Percentiles rank a stretch among this genome's conserved stretches.
These are phyloP conservation scores for Python bivittatus DNA, from an alignment of 2,113 vertebrate genomes.

Conservation along the genomic window DNA sequence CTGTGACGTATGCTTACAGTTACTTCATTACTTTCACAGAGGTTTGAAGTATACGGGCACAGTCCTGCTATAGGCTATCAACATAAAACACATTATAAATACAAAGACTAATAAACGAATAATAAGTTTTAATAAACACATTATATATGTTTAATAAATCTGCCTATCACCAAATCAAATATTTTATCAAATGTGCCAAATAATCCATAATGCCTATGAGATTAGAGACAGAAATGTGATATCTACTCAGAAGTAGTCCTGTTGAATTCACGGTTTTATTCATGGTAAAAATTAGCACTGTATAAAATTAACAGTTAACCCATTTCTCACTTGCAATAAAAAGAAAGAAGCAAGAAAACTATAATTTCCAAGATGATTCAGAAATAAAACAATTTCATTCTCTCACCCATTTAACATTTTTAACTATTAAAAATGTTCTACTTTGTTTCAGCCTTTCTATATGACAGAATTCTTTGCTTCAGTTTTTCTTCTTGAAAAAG, in stretches of 20 bases:
- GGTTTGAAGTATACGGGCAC: no score
- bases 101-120: background rate
- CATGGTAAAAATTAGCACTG: background rate
- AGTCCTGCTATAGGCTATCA: background rate
- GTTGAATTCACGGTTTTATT: background rate
- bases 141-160: background rate
- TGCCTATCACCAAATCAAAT: no score
- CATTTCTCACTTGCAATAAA: fast-evolving
- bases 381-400: background rate
- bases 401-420: background rate
- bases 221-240: no score
- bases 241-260: no score
- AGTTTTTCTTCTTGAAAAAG: background rate
- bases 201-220: no score
- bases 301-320: background rate
- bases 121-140: background rate
- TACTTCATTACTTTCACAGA: background rate
- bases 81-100: background rate
- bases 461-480: background rate
- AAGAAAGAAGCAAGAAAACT: background rate
- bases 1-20: background rate
- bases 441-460: background rate
- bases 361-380: background rate
- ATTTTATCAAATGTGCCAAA: no score
- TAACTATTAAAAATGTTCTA: background rate